Evolutionary conservation across 2,888 invertebrate genomes (phyloP).

Genomic region (Eupithecia subfuscata): DNA sequence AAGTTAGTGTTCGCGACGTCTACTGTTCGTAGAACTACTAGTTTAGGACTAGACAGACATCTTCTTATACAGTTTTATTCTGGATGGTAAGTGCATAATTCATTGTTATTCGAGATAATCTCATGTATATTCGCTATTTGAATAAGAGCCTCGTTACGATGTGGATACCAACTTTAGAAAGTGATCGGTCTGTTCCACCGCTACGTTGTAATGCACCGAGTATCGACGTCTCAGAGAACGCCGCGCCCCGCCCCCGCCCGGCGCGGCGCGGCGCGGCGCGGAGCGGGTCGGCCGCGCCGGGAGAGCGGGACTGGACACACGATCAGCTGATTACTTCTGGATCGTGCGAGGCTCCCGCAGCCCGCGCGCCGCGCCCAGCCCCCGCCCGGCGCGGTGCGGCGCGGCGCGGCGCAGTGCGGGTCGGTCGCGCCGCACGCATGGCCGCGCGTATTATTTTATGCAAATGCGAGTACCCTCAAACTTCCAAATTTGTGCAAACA

Average conservation of each 20-base stretch:
- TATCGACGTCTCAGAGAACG: not conserved
- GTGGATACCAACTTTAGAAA: not conserved
- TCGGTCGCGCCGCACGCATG: constrained; percentile 3
- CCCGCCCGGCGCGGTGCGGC: too few relatives aligned
- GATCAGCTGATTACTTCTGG: too few relatives aligned
- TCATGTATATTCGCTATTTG: not conserved
- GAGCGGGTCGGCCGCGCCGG: too few relatives aligned
- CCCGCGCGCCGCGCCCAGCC: too few relatives aligned
- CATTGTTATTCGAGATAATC: not conserved
- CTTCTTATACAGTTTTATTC: not conserved
- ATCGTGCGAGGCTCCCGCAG: too few relatives aligned
- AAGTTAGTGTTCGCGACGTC: too few relatives aligned
- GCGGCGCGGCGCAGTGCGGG: too few relatives aligned
- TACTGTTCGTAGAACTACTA: too few relatives aligned
- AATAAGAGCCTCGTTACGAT: not conserved
- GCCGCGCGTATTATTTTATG: constrained; percentile 63
- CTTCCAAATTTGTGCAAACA: constrained; percentile 70
- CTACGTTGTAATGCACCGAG: not conserved
- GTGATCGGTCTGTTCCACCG: not conserved
- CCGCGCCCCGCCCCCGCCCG: too few relatives aligned
- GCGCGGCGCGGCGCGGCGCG: too few relatives aligned
- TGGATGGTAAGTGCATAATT: not conserved
- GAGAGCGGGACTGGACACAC: too few relatives aligned
- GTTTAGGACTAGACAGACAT: too few relatives aligned
- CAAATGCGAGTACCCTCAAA: constrained; percentile 60